phyloP scores from a whole-genome alignment of 2,797 vertebrate genomes.

The Lithobates sylvaticus region DNA sequence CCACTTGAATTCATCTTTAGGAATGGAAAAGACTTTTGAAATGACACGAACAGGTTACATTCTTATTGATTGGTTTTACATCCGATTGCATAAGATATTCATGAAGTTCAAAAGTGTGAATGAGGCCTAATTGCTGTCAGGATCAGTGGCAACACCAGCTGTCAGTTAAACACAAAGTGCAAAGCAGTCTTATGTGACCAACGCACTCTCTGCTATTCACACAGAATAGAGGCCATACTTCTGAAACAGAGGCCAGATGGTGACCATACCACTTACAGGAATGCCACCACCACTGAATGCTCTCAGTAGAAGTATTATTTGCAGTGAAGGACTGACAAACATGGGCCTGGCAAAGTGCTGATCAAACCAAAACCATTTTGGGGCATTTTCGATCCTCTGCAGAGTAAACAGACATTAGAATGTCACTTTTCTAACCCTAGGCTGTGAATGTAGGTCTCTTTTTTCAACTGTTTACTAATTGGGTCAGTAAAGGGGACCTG shows the following conservation, averaged over 20 bases:
- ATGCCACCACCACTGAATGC: background rate
- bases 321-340: conserved; percentile 21
- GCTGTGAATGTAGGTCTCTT: background rate
- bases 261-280: conserved; percentile 37
- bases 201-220: background rate
- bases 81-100: no score
- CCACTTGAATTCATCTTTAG: no score
- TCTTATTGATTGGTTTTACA: no score
- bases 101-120: no score
- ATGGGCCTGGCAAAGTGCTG: conserved; percentile 13
- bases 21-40: no score
- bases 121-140: no score
- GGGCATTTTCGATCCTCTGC: background rate
- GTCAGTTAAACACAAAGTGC: no score
- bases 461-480: conserved; percentile 9
- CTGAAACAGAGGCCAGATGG: conserved; percentile 21
- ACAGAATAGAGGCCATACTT: background rate
- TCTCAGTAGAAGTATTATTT: conserved; percentile 19
- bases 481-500: background rate
- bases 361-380: conserved; percentile 40
- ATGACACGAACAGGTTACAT: no score
- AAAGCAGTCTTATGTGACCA: background rate
- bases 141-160: no score
- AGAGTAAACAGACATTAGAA: conserved; percentile 21
- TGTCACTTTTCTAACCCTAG: background rate